Conservation (phyloP, 2,113 vertebrate genomes). For the Trematocara zebra region DNA sequence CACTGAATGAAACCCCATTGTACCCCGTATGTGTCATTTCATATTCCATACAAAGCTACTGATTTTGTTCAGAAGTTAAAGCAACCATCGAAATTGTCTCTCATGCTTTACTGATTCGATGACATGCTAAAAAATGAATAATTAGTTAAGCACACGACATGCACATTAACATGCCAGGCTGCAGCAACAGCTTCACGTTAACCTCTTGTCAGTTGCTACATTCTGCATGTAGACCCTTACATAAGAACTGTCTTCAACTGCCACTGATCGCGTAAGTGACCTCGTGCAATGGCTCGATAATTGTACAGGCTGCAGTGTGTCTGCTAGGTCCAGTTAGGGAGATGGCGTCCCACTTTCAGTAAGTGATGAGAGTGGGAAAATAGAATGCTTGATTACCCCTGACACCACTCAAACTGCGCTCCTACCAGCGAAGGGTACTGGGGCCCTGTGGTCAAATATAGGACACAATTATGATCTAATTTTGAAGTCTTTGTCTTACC, state of each 20-base stretch:
- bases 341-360: constrained; percentile 59
- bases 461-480: constrained; percentile 43
- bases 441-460: constrained; percentile 60
- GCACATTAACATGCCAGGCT: neutral
- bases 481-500: constrained; percentile 14
- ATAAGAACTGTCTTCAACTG: neutral
- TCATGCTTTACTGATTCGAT: neutral
- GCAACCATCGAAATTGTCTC: neutral
- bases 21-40: neutral
- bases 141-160: neutral
- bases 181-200: neutral
- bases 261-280: neutral
- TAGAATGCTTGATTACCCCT: constrained; percentile 68
- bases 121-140: neutral
- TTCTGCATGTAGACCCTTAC: neutral
- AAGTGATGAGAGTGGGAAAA: constrained; percentile 65
- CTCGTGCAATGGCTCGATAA: constrained; percentile 16
- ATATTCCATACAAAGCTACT: neutral
- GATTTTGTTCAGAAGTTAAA: neutral
- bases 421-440: constrained; percentile 51
- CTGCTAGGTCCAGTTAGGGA: constrained; percentile 38
- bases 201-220: neutral
- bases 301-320: constrained; percentile 9
- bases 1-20: neutral
- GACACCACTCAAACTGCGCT: constrained; percentile 36